phyloP scores from a whole-genome alignment of 2,797 vertebrate genomes.

The Petrocephalus schoutedeni region DNA sequence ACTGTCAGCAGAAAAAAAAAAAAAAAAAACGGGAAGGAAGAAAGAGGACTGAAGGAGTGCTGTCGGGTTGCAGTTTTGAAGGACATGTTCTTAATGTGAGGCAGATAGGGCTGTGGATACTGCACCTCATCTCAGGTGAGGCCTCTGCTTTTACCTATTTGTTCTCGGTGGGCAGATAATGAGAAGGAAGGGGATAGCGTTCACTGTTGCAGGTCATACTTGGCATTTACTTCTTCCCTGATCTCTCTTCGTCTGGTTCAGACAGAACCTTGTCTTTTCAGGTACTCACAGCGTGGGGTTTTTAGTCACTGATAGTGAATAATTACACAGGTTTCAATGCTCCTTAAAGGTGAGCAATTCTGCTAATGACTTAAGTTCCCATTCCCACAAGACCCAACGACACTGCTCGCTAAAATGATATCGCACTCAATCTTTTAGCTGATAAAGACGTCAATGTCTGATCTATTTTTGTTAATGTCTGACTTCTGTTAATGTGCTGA shows the following conservation, averaged over 20 bases:
- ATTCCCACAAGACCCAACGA: background rate
- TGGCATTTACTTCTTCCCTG: background rate
- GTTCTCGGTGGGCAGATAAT: background rate
- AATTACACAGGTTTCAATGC: background rate
- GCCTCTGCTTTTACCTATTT: background rate
- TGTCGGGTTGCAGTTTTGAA: slow-evolving; percentile 22
- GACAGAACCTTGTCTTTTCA: background rate
- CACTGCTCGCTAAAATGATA: background rate
- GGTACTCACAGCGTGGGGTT: background rate
- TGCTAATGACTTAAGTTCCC: background rate
- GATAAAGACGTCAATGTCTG: background rate
- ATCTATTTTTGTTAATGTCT: background rate
- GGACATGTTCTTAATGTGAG: slow-evolving; percentile 20
- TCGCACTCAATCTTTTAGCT: background rate
- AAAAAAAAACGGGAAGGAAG: background rate
- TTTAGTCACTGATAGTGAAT: background rate
- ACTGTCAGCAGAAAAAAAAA: slow-evolving; percentile 21
- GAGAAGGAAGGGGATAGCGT: background rate
- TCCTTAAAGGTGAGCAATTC: background rate
- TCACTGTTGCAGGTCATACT: background rate
- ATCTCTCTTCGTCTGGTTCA: background rate
- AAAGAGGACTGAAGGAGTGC: background rate
- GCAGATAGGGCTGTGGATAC: background rate
- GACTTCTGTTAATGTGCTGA: background rate
- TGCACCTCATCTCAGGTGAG: background rate